These are phyloP conservation scores for Crypturellus undulatus DNA, from an alignment of 2,113 vertebrate genomes.

Conservation along the genomic window DNA sequence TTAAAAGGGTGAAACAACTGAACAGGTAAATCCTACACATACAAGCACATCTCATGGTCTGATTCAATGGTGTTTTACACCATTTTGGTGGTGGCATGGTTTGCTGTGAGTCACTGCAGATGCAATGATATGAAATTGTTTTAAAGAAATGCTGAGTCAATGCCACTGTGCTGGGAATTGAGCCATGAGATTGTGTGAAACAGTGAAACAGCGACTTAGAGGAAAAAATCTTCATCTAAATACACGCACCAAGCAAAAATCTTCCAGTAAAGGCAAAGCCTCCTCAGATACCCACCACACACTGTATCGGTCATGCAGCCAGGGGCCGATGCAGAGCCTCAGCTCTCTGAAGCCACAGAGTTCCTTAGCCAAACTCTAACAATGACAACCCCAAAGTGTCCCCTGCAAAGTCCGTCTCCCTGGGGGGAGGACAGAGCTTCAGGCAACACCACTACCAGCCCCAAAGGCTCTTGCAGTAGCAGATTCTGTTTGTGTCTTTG, in stretches of 20 bases:
- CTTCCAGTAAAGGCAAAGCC: neutral
- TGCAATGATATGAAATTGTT: rapidly evolving
- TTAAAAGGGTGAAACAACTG: neutral
- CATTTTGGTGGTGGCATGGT: neutral
- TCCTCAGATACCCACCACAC: neutral
- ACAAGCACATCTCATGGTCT: neutral
- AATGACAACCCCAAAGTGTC: neutral
- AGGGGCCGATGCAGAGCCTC: neutral
- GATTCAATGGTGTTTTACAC: neutral
- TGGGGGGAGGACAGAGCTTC: neutral
- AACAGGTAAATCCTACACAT: neutral
- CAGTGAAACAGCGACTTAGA: rapidly evolving
- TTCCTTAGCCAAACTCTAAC: neutral
- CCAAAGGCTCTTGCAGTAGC: neutral
- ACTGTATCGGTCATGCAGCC: rapidly evolving
- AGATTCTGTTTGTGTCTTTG: rapidly evolving
- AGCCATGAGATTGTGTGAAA: rapidly evolving
- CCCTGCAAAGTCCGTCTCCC: neutral
- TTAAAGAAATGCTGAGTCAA: neutral
- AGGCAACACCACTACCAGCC: rapidly evolving
- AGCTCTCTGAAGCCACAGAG: neutral
- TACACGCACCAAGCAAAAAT: neutral
- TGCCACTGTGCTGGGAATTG: neutral
- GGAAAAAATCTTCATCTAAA: neutral
- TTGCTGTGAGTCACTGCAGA: neutral